Evolutionary conservation across 2,888 invertebrate genomes (phyloP), one percentile per base, ranked within the genome.

Genomic region (Icerya purchasi): DNA sequence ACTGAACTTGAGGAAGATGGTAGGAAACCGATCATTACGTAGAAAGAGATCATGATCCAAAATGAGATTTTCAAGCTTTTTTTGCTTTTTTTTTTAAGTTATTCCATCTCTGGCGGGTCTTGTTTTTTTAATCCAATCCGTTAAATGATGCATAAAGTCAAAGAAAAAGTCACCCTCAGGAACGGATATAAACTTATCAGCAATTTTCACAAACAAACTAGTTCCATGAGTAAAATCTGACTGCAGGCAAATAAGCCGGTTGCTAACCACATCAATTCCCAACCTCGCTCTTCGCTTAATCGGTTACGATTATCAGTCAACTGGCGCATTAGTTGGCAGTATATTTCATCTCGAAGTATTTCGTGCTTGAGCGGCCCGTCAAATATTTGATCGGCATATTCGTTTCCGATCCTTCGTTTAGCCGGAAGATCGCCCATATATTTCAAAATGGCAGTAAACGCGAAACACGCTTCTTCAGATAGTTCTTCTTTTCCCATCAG

Each of bases 101-200:
- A 53, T 69, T 80, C 81, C 93, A 70, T 96, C 96, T 66, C 93
- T 80, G 1, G 87, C 84, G 0, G 94, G 93, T 64, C 92, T 77
- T 22, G 94, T 94, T 73, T 97, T 94, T 69, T 92, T 86, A 65
- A 98, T 97, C 97, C 98, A 98, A 71, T 98, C 97, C 1, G 94
- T 93, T 58, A 98, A 76, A 73, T 98, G 97, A 54, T 98, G 80
- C 10, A 99, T 97, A 73, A 98, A 98, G 72, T 98, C 98, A 71
- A 98, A 98, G 78, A 98, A 98, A 78, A 98, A 98, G 70, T 98
- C 98, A 0, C 92, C 93, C 72, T 98, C 97, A 0, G 98, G 98
- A 61, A 98, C 97, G 50, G 96, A 96, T 70, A 98, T 96, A 0
- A 75, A 73, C 79, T 97, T 98, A 74, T 98, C 98, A 62, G 96